These are phyloP conservation scores for Leptobrachium ailaonicum DNA, from an alignment of 2,113 vertebrate genomes.

Conservation along the genomic window DNA sequence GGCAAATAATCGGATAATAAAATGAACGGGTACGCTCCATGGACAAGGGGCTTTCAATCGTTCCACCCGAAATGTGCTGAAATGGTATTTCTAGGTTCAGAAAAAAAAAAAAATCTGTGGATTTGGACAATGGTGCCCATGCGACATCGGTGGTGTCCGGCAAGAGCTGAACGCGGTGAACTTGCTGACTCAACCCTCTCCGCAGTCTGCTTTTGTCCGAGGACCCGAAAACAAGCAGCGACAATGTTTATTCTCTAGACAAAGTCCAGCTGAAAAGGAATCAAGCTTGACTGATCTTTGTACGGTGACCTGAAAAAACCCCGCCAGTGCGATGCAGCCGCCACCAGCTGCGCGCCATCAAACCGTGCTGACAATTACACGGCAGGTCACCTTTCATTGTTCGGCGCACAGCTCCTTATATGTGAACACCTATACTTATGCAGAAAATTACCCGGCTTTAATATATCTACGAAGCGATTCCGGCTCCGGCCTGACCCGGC, in stretches of 20 bases:
- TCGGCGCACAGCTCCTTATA: not conserved
- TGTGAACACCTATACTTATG: constrained; percentile 20
- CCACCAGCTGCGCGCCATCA: constrained; percentile 27
- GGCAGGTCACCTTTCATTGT: constrained; percentile 34
- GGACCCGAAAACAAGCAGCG: constrained; percentile 57
- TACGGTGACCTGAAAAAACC: constrained; percentile 61
- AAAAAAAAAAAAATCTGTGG: too few relatives aligned
- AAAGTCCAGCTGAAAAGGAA: constrained; percentile 66
- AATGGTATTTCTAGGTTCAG: too few relatives aligned
- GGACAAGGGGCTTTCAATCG: too few relatives aligned
- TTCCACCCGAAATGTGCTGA: too few relatives aligned
- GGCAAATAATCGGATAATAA: too few relatives aligned
- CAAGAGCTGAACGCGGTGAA: not conserved
- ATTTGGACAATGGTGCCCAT: not conserved
- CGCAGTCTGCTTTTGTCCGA: constrained; percentile 50
- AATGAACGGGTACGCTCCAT: too few relatives aligned
- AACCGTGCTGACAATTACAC: constrained; percentile 13
- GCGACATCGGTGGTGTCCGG: constrained; percentile 11
- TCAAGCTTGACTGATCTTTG: constrained; percentile 61
- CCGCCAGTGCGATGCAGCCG: constrained; percentile 41
- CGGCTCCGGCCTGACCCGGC: not conserved
- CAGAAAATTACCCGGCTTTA: constrained; percentile 14
- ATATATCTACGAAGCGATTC: constrained; percentile 5
- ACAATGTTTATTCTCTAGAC: constrained; percentile 64
- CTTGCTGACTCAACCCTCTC: constrained; percentile 60